Evolutionary conservation across 2,113 vertebrate genomes (phyloP).

Genomic region (Pycnonotus jocosus): DNA sequence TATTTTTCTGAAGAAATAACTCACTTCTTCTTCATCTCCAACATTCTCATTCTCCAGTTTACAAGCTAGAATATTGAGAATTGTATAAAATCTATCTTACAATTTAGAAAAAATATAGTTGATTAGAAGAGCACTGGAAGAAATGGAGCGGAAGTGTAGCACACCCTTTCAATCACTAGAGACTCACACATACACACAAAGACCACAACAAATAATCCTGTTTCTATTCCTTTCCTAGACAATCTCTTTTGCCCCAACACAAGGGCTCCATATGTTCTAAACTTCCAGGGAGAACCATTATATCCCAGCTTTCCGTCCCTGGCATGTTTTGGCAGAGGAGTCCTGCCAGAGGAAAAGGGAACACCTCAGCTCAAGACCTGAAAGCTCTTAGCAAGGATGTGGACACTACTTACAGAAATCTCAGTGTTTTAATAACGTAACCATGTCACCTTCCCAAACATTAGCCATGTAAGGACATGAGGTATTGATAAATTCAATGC

Average conservation of each 20-base stretch:
- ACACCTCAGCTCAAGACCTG: neutral
- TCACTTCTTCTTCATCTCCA: neutral
- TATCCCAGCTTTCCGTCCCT: neutral
- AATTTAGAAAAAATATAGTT: neutral
- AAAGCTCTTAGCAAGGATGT: neutral
- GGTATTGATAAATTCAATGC: neutral
- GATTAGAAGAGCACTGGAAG: neutral
- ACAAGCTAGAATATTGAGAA: neutral
- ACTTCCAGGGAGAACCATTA: neutral
- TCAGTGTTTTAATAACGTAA: neutral
- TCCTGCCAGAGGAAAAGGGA: neutral
- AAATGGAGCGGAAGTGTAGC: neutral
- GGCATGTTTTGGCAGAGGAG: neutral
- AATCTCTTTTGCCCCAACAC: neutral
- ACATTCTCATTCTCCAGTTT: neutral
- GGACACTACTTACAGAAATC: neutral
- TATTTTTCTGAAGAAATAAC: neutral
- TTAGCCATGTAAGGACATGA: neutral
- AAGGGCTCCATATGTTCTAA: neutral
- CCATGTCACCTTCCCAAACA: neutral
- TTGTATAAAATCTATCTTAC: neutral
- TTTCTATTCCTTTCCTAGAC: neutral
- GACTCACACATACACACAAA: neutral
- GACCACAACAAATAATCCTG: neutral
- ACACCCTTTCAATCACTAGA: neutral